Evolutionary conservation across 2,888 invertebrate species (phyloP), one percentile per base, ranked within the genome.

Genomic region (Agrypnus murinus): DNA sequence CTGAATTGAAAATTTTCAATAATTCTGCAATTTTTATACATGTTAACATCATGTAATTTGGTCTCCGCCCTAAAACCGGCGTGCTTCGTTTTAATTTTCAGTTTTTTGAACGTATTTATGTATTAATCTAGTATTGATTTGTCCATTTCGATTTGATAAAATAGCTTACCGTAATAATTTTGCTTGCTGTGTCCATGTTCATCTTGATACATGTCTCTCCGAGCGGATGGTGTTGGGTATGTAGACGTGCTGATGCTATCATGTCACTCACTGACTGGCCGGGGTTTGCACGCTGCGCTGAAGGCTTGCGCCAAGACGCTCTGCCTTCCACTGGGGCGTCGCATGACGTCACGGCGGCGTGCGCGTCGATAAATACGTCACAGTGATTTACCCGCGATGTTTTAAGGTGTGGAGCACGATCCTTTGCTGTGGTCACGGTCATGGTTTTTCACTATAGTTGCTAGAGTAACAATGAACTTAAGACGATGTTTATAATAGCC

Each of bases 131-230:
- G n/a, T 53, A 43, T 32, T 19, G n/a, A 62, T 45, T 62, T 19
- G 19, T 14, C 32, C 25, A 17, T 17, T 62, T 15, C n/a, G 9
- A 59, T 57, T 45, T 14, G 17, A n/a, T 14, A 15, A 59, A 43
- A 53, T 38, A 19, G 55, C 85, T 85, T 83, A 86, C 86, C 86
- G 83, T 82, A 85, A 83, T 84, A 84, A 81, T 80, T 81, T 79
- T 83, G 83, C 78, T 83, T 84, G 82, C 88, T 87, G 88, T 87
- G 87, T 86, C 88, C 87, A 87, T 88, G 89, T 89, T 90, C 90
- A 90, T 90, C 87, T 84, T 89, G 89, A 90, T 90, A 89, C 90
- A 90, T 90, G 89, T 89, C 90, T 90, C 88, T 88, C 87, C 88
- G 88, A 87, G 88, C 89, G 88, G 89, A 81, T 82, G 80, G 78